Conservation (phyloP, 2,113 vertebrate genomes). For the Caretta caretta region DNA sequence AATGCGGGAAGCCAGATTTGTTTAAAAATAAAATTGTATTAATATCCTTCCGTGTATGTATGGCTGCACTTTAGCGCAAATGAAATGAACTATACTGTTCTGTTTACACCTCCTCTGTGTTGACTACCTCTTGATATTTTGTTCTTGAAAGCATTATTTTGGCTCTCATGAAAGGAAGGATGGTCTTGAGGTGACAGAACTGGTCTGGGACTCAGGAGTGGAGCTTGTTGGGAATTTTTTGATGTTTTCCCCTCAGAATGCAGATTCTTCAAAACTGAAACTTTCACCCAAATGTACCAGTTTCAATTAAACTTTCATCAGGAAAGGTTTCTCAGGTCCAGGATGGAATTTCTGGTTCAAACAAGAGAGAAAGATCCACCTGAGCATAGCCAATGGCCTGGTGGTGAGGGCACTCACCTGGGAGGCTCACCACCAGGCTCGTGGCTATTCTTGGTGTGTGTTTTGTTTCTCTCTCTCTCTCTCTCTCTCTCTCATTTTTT, state of each 20-base stretch:
- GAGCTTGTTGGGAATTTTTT: neutral
- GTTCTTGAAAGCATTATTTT: neutral
- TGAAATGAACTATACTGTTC: neutral
- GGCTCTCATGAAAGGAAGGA: neutral
- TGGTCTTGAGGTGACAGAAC: accelerated
- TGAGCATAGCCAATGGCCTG: neutral
- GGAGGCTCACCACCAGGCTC: neutral
- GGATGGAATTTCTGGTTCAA: neutral
- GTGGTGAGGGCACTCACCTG: neutral
- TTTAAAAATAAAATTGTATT: neutral
- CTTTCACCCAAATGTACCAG: neutral
- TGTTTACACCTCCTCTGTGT: neutral
- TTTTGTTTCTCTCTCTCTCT: no score
- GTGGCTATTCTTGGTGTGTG: no score
- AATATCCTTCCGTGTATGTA: neutral
- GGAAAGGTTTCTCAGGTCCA: neutral
- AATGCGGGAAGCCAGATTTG: neutral
- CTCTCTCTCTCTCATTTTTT: no score
- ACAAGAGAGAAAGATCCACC: neutral
- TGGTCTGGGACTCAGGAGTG: neutral
- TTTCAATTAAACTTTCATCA: neutral
- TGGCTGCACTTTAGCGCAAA: neutral
- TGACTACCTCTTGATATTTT: neutral
- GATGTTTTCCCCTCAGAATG: neutral
- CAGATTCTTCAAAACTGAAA: neutral